Evolutionary conservation across 2,888 invertebrate species (phyloP).

Genomic region (Parelbella ahira): DNA sequence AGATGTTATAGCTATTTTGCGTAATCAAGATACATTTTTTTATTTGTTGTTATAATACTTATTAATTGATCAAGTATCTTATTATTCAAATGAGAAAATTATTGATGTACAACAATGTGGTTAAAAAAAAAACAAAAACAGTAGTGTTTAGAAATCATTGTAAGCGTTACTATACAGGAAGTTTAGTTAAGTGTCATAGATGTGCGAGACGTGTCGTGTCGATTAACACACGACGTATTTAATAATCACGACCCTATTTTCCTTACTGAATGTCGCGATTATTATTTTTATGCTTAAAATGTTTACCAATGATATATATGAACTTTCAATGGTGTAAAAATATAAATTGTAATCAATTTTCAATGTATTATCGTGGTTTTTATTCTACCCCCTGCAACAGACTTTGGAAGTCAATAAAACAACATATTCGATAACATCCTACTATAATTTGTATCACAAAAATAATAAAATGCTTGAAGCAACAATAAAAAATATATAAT

Average conservation of each 20-base stretch:
- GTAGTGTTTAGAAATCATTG: constrained; percentile 16
- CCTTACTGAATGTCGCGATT: too few relatives aligned
- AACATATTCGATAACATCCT: constrained; percentile 10
- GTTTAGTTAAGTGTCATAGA: constrained; percentile 7
- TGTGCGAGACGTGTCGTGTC: too few relatives aligned
- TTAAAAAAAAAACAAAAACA: too few relatives aligned
- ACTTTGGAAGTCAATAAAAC: constrained; percentile 8
- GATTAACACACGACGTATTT: too few relatives aligned
- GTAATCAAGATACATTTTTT: constrained; percentile 13
- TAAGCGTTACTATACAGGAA: constrained; percentile 23
- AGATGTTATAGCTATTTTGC: constrained; percentile 9
- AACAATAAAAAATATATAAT: constrained; percentile 8
- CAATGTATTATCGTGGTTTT: too few relatives aligned
- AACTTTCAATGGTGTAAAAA: constrained; percentile 28
- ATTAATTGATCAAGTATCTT: constrained; percentile 17
- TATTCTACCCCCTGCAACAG: too few relatives aligned
- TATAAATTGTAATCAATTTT: constrained; percentile 30
- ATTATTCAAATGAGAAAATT: constrained; percentile 7
- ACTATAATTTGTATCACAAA: constrained; percentile 18
- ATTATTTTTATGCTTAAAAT: constrained; percentile 21
- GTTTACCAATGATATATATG: constrained; percentile 25
- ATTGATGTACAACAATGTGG: constrained; percentile 14
- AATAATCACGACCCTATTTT: too few relatives aligned
- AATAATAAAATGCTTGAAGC: constrained; percentile 18
- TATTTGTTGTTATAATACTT: constrained; percentile 3